Base-by-base conservation (phyloP, 2,888 invertebrate species). In the Toxonevra muliebris region DNA sequence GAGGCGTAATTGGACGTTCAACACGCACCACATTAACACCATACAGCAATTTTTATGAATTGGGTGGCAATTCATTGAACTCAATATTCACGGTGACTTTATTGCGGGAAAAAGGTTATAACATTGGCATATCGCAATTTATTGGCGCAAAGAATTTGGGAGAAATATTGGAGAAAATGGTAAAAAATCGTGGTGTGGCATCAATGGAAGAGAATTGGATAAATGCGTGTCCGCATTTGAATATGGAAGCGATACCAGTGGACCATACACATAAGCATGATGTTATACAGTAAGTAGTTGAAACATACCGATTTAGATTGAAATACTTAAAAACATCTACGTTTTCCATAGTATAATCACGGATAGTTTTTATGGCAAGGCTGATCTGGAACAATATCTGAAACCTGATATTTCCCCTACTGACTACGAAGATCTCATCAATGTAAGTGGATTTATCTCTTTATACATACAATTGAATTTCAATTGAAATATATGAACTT, bases 61-160 rank as follows among this genome's bases (percentile, higher is more conserved):
- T 95, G 52, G 95, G 95, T 1, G 95, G 95, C 12, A 94, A 95
- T 79, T 95, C 95, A 0, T 86, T 95, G 19, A 95, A 95, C 81
- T 94, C 95, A 0, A 92, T 95, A 68, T 91, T 89, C 74, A 94
- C 94, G 0, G 93, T 95, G 8, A 92, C 93, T 0, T 88, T 89
- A 77, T 82, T 96, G 60, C 87, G 90, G 57, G 93, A 94, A 65
- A 89, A 90, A 77, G 94, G 94, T 12, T 94, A 92, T 80, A 88
- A 88, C 74, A 92, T 95, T 74, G 90, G 94, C 88, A 93, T 95
- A 73, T 90, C 91, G 2, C 93, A 94, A 76, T 95, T 95, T 79
- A 89, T 95, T 45, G 88, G 89, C 0, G 91, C 94, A 0, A 87
- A 89, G 41, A 90, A 88, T 78, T 85, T 95, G 62, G 90, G 90